Evolutionary conservation across 2,113 vertebrate species (phyloP).

Genomic region (Phalacrocorax pelagicus): DNA sequence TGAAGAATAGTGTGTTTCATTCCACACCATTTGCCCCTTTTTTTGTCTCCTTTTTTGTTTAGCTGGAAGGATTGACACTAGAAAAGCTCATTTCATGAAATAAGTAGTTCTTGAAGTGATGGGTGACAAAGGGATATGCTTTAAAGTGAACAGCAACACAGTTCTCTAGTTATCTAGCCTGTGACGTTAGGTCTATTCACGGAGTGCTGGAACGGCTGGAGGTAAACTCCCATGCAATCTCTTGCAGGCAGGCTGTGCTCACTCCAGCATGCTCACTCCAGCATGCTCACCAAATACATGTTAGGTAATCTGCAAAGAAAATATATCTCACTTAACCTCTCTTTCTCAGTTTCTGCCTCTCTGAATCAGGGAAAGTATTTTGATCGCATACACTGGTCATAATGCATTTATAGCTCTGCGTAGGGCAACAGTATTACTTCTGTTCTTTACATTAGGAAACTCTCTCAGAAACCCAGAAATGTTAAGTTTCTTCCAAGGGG

Average conservation of each 20-base stretch:
- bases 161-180: constrained; percentile 20
- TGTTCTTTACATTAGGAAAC: background rate
- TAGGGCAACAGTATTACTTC: background rate
- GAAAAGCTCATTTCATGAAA: constrained; percentile 57
- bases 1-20: constrained; percentile 49
- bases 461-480: background rate
- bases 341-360: background rate
- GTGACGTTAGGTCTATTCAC: constrained; percentile 10
- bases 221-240: constrained; percentile 60
- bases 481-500: background rate
- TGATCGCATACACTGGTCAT: background rate
- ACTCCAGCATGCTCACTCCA: background rate
- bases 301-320: background rate
- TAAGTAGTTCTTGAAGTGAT: constrained; percentile 53
- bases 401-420: background rate
- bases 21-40: constrained; percentile 50
- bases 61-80: constrained; percentile 43
- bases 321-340: background rate
- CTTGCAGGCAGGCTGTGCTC: constrained; percentile 9
- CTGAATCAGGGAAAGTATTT: constrained; percentile 3
- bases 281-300: background rate
- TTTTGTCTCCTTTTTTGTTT: constrained; percentile 49
- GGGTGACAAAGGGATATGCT: constrained; percentile 39
- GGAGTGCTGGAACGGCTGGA: constrained; percentile 18
- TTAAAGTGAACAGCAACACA: constrained; percentile 54